Conservation (phyloP, 2,113 vertebrate genomes). For the Hipposideros armiger region DNA sequence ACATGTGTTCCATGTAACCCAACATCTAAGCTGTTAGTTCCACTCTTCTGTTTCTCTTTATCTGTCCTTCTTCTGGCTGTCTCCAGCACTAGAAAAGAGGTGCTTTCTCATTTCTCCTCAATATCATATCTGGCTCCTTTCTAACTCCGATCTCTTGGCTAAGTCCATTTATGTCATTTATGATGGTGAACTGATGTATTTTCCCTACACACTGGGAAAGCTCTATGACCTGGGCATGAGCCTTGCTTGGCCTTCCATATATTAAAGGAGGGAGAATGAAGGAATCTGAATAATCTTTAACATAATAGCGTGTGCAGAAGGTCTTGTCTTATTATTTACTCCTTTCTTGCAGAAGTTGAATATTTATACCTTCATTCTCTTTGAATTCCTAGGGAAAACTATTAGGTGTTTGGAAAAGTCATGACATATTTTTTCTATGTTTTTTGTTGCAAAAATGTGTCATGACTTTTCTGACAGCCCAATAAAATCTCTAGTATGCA, state of each 20-base stretch:
- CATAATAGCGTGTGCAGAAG: neutral
- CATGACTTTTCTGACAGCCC: no score
- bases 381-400: neutral
- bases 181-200: neutral
- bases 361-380: neutral
- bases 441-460: no score
- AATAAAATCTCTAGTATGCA: neutral
- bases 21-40: neutral
- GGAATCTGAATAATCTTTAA: neutral
- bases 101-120: neutral
- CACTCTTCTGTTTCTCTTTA: neutral
- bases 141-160: neutral
- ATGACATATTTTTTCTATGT: no score
- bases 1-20: neutral
- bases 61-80: neutral
- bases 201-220: neutral
- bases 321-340: neutral
- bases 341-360: neutral
- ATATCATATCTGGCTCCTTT: neutral
- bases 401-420: no score
- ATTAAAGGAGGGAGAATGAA: neutral
- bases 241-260: neutral
- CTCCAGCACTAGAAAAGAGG: neutral
- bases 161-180: neutral
- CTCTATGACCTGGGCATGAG: neutral